These are phyloP conservation scores for Anguilla rostrata DNA, from an alignment of 2,113 vertebrate species.

Conservation along the genomic window DNA sequence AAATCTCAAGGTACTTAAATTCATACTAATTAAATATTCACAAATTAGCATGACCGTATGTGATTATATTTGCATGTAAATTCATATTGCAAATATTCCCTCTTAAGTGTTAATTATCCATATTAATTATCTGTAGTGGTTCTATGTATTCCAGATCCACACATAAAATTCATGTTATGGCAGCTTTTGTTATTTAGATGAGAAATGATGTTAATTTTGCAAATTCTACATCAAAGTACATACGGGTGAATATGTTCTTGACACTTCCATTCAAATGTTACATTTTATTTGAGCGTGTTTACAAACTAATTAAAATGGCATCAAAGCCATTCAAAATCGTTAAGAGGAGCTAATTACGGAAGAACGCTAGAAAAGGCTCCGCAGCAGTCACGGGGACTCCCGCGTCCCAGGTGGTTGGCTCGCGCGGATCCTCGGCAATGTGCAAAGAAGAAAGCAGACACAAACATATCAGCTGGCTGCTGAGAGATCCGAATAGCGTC, in stretches of 20 bases:
- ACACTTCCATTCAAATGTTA: background rate
- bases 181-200: background rate
- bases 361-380: background rate
- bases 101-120: background rate
- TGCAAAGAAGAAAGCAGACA: background rate
- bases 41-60: background rate
- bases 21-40: background rate
- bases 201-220: background rate
- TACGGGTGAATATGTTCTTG: background rate
- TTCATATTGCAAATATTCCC: background rate
- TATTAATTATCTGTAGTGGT: background rate
- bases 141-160: background rate
- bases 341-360: conserved; percentile 19
- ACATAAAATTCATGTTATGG: background rate
- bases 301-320: conserved; percentile 17
- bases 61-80: background rate
- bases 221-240: background rate
- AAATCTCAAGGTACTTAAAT: background rate
- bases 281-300: conserved; percentile 18
- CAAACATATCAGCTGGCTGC: background rate
- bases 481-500: background rate
- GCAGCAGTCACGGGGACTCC: background rate
- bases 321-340: conserved; percentile 6
- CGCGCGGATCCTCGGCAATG: background rate
- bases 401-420: background rate